Base-by-base conservation (phyloP, 2,888 invertebrate genomes). In the Heliconius aoede region DNA sequence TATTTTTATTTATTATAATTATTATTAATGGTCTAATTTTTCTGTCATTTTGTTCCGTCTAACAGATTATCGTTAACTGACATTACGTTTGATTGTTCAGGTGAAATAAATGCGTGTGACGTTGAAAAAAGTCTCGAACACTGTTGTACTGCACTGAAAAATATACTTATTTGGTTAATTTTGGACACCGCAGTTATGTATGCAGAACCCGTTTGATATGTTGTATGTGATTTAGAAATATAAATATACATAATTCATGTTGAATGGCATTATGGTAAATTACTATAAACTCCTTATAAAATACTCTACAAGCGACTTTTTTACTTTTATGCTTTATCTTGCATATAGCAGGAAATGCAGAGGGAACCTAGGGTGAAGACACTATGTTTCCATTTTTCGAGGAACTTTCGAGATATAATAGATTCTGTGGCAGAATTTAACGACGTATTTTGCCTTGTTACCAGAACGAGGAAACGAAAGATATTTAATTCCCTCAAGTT, bases 21-120 rank as follows among this genome's bases (percentile, higher is more conserved):
- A 36, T 36, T 36, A 36, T 30, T 5, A 18, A 61, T 61, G 61
- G 28, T 62, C 21, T 18, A 62, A 40, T 18, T 65, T 24, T 65
- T 36, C 32, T 65, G n/a, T 13, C 4, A 36, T 15, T 8, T 15
- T 32, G 32, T 36, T 36, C 65, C 36, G 24, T n/a, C 1, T 36
- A 65, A 24, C 11, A 65, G 24, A 65, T 65, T 65, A 18, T 24
- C 65, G 36, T 65, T 24, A 9, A 13, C 65, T 36, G 36, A 24
- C 24, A 65, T 40, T 40, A 65, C 65, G 65, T 65, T 40, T 65
- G 24, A 24, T 65, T 65, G 65, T 65, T 65, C 65, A 65, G 24
- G 36, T 65, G 65, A 18, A 36, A 65, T 24, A 7, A 65, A 65
- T 65, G 36, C 24, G 24, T 1, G 21, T 32, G 24, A 36, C 36